Evolutionary conservation across 1,140 invertebrate species (phyloP), one percentile per base, ranked within the genome.

Genomic region (Metopolophium dirhodum): DNA sequence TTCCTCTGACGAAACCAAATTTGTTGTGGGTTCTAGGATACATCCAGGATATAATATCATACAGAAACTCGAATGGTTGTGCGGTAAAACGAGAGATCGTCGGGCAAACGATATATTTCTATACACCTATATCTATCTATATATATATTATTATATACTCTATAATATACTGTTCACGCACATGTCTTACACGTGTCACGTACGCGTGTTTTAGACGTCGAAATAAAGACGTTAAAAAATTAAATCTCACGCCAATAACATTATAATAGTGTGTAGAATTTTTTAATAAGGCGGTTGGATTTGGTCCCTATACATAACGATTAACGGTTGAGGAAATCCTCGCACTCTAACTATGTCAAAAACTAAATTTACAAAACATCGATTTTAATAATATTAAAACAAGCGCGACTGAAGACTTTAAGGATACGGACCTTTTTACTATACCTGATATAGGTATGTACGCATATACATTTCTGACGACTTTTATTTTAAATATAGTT

Each of bases 341-440:
- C 11, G 14, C 61, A 68, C 30, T 61, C 30, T 0, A n/a, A 4
- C 61, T 61, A 30, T 57, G 30, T 30, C 0, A 14, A 61, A 61
- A 30, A 61, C 30, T 14, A 61, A 61, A 61, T 30, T 0, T 30
- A 61, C 9, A 2, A 61, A 30, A 61, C 1, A 4, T 30, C 7
- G 26, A 9, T 61, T 68, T 68, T 68, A 68, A n/a, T n/a, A 18
- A 68, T 68, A 18, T 68, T 18, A 6, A 68, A 68, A 54, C n/a
- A n/a, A n/a, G 0, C 14, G n/a, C 11, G 4, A 68, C 4, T 18
- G 6, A n/a, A 68, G 4, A n/a, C 30, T 14, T n/a, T n/a, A 2
- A 30, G 0, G 11, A 68, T 18, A 18, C 11, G 14, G 30, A 68
- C 14, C 11, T n/a, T 30, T 61, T 18, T n/a, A n/a, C 41, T 41